phyloP scores from a whole-genome alignment of 2,888 invertebrate genomes.

The Hemaris fuciformis region DNA sequence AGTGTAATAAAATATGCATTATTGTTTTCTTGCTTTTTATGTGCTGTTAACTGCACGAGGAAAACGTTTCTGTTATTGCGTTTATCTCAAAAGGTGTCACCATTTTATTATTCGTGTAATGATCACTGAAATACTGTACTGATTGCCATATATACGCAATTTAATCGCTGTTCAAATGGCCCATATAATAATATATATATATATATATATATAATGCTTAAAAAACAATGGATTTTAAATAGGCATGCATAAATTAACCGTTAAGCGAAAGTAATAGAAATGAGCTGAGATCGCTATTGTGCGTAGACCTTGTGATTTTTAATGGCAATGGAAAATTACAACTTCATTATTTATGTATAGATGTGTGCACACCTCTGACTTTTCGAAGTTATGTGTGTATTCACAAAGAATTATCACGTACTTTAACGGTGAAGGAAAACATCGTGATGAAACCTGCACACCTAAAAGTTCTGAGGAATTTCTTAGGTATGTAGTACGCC shows the following conservation, averaged over 20 bases:
- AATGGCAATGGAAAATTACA: not conserved
- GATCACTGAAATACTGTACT: not conserved
- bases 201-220: not conserved
- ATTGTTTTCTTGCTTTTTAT: not conserved
- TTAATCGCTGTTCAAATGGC: no score
- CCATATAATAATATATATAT: no score
- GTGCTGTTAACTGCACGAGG: constrained; percentile 2
- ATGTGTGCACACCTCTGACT: no score
- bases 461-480: no score
- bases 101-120: not conserved
- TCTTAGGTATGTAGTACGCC: no score
- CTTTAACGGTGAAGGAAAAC: no score
- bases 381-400: no score
- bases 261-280: not conserved
- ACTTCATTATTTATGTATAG: not conserved
- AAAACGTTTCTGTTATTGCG: constrained; percentile 7
- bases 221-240: not conserved
- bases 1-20: not conserved
- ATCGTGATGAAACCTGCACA: no score
- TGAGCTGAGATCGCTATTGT: not conserved
- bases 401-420: no score
- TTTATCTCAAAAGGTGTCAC: not conserved
- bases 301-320: not conserved
- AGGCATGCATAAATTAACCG: not conserved
- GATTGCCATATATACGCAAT: no score